These are phyloP conservation scores for Otus scops DNA, from an alignment of 2,797 vertebrate species.

Conservation along the genomic window DNA sequence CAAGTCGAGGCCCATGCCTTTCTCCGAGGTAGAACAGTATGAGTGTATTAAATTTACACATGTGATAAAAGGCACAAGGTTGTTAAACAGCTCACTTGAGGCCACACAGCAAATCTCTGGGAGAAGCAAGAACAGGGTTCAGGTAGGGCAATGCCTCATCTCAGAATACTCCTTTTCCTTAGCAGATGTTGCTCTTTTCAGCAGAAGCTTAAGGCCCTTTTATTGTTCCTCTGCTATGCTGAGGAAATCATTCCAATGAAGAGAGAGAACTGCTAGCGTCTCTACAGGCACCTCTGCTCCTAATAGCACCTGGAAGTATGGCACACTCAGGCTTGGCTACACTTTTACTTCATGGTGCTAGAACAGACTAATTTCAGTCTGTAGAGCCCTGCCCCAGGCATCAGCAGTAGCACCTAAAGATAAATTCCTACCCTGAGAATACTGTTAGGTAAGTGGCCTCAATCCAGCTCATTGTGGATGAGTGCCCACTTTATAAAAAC, in stretches of 20 bases:
- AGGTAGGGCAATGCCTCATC: not conserved
- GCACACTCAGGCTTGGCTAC: fast-evolving
- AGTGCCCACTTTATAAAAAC: not conserved
- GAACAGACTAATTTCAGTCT: not conserved
- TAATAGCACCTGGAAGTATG: not conserved
- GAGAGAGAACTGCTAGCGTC: not conserved
- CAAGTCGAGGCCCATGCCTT: not conserved
- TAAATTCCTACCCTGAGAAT: not conserved
- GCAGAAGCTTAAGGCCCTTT: not conserved
- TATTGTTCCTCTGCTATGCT: not conserved
- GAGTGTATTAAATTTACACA: not conserved
- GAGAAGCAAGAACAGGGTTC: not conserved
- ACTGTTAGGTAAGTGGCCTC: not conserved
- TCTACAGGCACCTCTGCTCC: not conserved
- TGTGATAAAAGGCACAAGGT: not conserved
- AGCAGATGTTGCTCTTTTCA: not conserved
- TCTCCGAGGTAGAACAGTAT: not conserved
- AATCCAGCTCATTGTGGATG: not conserved
- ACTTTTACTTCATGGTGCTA: not conserved
- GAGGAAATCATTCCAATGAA: not conserved
- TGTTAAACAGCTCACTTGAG: not conserved
- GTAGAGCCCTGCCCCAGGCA: not conserved
- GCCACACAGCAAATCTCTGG: not conserved
- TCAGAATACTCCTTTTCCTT: not conserved
- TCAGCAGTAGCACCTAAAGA: not conserved